Percentiles rank a stretch among this genome's conserved stretches.
Conservation (phyloP, 2,113 vertebrate genomes). For the Actenoides lindsayi region DNA sequence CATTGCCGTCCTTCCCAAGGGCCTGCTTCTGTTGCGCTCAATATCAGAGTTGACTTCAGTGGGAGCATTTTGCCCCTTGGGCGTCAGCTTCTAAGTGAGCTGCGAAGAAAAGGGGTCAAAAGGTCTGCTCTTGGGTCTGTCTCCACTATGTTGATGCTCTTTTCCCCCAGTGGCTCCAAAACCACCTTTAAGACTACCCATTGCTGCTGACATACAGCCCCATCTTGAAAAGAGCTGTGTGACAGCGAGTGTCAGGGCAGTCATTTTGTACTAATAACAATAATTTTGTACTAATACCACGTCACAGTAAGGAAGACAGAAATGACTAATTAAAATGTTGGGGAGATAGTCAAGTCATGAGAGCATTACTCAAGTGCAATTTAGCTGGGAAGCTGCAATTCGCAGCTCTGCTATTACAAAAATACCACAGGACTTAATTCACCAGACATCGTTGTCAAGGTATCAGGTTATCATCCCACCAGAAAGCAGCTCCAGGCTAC, state of each 20-base stretch:
- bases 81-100: background rate
- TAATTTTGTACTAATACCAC: background rate
- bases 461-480: background rate
- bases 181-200: background rate
- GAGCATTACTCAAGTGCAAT: slow-evolving; percentile 65
- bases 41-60: background rate
- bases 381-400: slow-evolving; percentile 44
- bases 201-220: background rate
- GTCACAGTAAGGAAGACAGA: background rate
- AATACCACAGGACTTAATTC: slow-evolving; percentile 38
- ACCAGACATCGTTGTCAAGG: background rate
- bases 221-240: background rate
- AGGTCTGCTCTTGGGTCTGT: background rate
- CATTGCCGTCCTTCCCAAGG: background rate
- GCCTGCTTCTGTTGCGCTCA: background rate
- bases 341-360: slow-evolving; percentile 59
- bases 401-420: slow-evolving; percentile 44
- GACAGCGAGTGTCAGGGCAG: background rate
- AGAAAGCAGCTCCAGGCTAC: background rate
- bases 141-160: background rate
- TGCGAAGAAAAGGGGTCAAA: background rate
- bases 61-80: background rate
- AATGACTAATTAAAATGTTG: slow-evolving; percentile 63
- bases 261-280: slow-evolving; percentile 25
- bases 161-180: background rate